Percentiles rank a stretch among this genome's conserved stretches.
Conservation (phyloP, 1,140 invertebrate species). For the Spodoptera frugiperda region DNA sequence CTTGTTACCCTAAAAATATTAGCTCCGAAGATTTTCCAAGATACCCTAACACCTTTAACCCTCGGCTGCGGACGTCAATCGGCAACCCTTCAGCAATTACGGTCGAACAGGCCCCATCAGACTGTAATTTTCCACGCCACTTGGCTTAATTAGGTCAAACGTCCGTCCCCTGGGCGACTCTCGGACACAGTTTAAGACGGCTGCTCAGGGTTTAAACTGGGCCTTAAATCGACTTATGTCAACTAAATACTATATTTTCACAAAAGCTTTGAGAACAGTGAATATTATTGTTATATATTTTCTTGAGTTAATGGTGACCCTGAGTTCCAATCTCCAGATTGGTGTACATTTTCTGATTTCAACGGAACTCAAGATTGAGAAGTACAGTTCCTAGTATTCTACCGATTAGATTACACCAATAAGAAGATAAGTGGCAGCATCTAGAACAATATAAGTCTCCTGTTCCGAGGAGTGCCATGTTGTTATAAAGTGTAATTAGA, state of each 20-base stretch:
- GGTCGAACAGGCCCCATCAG: slow-evolving; percentile 61
- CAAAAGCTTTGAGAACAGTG: background rate
- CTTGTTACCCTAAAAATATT: slow-evolving; percentile 38
- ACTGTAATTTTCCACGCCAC: slow-evolving; percentile 77
- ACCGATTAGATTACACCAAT: too few species aligned
- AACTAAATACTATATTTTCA: slow-evolving; percentile 22
- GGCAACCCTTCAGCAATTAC: slow-evolving; percentile 67
- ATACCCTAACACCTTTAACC: slow-evolving; percentile 33
- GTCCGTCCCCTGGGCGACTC: slow-evolving; percentile 59
- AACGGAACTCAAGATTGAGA: too few species aligned
- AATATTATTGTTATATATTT: background rate
- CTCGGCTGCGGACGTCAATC: slow-evolving; percentile 46
- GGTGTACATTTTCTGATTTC: too few species aligned
- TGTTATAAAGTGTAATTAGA: too few species aligned
- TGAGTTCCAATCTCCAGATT: too few species aligned
- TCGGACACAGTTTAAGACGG: slow-evolving; percentile 57
- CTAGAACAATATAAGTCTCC: too few species aligned
- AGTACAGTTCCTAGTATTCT: too few species aligned
- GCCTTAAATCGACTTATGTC: slow-evolving; percentile 32
- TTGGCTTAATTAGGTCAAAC: slow-evolving; percentile 77
- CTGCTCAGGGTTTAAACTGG: slow-evolving; percentile 44
- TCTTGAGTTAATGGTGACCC: too few species aligned
- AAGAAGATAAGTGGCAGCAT: too few species aligned
- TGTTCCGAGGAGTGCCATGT: too few species aligned
- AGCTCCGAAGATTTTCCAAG: slow-evolving; percentile 39